Percentiles rank a stretch among this genome's conserved stretches.
Conservation (phyloP, 2,888 invertebrate species). For the Parthenolecanium corni region DNA sequence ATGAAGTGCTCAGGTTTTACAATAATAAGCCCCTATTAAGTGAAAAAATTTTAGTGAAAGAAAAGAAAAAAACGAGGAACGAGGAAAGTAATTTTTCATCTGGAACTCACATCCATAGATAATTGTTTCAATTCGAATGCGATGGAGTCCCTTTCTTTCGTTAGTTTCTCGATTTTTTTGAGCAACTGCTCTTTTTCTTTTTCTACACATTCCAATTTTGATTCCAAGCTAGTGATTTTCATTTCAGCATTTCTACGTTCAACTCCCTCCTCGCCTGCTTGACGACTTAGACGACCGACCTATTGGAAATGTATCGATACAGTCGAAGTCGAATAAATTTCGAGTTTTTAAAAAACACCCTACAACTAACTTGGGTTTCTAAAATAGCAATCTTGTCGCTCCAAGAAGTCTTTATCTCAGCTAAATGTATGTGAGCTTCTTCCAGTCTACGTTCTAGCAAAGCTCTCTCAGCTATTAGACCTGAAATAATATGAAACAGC, state of each 20-base stretch:
- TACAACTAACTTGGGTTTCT: slow-evolving; percentile 63
- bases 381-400: slow-evolving; percentile 77
- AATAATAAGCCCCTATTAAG: too few relatives aligned
- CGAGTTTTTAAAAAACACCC: background rate
- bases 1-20: too few relatives aligned
- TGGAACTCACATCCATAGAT: slow-evolving; percentile 19
- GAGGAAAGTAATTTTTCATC: background rate
- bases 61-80: too few relatives aligned
- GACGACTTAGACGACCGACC: slow-evolving; percentile 67
- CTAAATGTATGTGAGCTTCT: slow-evolving; percentile 73
- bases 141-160: slow-evolving; percentile 42
- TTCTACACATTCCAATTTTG: slow-evolving; percentile 42
- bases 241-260: slow-evolving; percentile 60
- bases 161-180: slow-evolving; percentile 43
- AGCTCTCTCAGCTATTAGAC: slow-evolving; percentile 48
- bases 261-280: slow-evolving; percentile 71
- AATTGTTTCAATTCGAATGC: slow-evolving; percentile 47
- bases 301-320: background rate
- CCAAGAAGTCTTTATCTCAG: slow-evolving; percentile 84
- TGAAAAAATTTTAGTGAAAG: too few relatives aligned
- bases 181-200: slow-evolving; percentile 37
- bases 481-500: too few relatives aligned
- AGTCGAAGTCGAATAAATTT: background rate
- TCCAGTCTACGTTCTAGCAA: slow-evolving; percentile 65
- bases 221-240: slow-evolving; percentile 50